phyloP scores from a whole-genome alignment of 1,140 invertebrate genomes.

The Drosophila kohkoa region DNA sequence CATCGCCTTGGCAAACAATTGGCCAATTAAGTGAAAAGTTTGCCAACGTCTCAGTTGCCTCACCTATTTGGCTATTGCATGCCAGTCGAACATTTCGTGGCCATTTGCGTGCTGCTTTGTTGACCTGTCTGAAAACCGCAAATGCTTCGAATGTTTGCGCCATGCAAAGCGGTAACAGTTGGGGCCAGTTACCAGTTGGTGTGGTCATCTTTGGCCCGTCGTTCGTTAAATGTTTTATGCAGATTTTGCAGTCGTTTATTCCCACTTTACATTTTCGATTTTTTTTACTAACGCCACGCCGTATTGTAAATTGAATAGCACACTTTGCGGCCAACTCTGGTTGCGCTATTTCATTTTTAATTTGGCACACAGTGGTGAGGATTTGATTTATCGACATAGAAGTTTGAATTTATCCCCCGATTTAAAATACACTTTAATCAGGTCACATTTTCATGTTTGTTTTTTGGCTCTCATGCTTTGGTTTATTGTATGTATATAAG shows the following conservation, averaged over 20 bases:
- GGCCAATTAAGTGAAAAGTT: constrained; percentile 79
- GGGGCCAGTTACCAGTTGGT: background rate
- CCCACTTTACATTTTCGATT: constrained; percentile 71
- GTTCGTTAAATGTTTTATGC: constrained; percentile 73
- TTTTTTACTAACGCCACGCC: constrained; percentile 36
- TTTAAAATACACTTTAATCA: constrained; percentile 7
- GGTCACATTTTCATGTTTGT: constrained; percentile 3
- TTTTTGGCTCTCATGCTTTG: constrained; percentile 58
- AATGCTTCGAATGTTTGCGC: constrained; percentile 4
- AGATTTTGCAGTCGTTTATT: constrained; percentile 63
- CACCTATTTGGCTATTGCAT: constrained; percentile 55
- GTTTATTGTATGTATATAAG: constrained; percentile 63
- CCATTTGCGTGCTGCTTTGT: constrained; percentile 71
- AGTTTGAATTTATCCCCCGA: constrained; percentile 2
- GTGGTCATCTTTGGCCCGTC: constrained; percentile 39
- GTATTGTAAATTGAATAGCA: constrained; percentile 56
- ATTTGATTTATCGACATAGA: constrained; percentile 59
- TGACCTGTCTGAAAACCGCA: constrained; percentile 9
- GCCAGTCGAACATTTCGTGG: constrained; percentile 68
- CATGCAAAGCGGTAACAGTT: background rate
- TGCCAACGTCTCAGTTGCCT: constrained; percentile 24
- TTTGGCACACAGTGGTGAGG: constrained; percentile 62
- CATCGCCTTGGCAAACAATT: constrained; percentile 74
- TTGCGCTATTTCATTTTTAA: constrained; percentile 74
- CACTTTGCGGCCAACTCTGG: constrained; percentile 25